Percentiles rank a stretch among this genome's conserved stretches.
Conservation (phyloP, 64 coral and sea anemone genomes). For the Actinia equina region DNA sequence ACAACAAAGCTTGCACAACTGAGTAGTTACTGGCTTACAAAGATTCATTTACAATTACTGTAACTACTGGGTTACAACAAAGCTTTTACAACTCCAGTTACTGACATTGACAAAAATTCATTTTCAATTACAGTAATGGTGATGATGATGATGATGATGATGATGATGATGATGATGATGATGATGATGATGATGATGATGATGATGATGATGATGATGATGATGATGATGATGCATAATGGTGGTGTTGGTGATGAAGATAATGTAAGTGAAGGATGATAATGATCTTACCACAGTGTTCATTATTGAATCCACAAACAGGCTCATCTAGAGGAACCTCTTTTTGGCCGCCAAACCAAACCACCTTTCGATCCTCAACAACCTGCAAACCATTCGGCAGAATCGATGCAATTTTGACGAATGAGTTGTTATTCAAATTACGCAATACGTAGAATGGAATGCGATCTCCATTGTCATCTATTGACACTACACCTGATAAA, state of each 20-base stretch:
- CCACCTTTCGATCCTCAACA: neutral
- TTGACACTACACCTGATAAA: neutral
- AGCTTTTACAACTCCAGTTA: no score
- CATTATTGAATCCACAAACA: conserved; percentile 60
- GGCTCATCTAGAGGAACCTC: conserved; percentile 30
- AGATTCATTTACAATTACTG: no score
- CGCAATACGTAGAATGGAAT: conserved; percentile 1
- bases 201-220: neutral
- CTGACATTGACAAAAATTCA: no score
- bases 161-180: no score
- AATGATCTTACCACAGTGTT: conserved; percentile 22
- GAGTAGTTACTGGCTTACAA: no score
- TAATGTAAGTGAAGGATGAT: no score
- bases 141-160: no score
- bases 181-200: no score
- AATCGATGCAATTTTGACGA: conserved; percentile 4
- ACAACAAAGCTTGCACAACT: no score
- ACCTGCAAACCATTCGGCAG: neutral
- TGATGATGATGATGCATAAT: neutral
- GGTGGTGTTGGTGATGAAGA: neutral
- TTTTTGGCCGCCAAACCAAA: neutral
- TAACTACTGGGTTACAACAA: no score
- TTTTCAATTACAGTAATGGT: no score
- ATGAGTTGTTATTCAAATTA: neutral
- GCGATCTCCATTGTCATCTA: neutral